Evolutionary conservation across 2,888 invertebrate species (phyloP).

Genomic region (Lissocephala sabroskyi): DNA sequence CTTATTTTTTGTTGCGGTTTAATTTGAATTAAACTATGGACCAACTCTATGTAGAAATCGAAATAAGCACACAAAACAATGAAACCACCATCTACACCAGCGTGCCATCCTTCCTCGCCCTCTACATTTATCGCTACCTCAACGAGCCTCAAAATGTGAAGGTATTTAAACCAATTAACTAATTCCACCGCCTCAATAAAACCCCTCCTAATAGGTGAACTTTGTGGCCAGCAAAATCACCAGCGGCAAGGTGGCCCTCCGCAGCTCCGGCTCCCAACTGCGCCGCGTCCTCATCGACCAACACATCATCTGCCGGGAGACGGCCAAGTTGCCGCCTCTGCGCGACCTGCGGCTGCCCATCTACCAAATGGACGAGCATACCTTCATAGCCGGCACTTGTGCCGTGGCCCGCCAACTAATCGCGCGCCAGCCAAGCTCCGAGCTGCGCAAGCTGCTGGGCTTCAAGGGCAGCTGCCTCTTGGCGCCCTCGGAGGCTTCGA

Average conservation of each 20-base stretch:
- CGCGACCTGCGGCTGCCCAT: constrained; percentile 76
- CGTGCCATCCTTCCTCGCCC: constrained; percentile 78
- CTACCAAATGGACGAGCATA: constrained; percentile 73
- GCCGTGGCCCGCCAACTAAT: constrained; percentile 80
- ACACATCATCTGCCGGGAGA: constrained; percentile 61
- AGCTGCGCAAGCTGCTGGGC: constrained; percentile 76
- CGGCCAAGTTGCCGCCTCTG: constrained; percentile 56
- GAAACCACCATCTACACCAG: constrained; percentile 72
- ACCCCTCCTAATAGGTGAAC: constrained; percentile 74
- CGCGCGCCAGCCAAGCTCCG: constrained; percentile 66
- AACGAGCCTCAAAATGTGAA: constrained; percentile 72
- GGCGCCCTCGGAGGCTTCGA: constrained; percentile 87
- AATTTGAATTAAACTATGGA: constrained; percentile 58
- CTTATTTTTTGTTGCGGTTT: constrained; percentile 16
- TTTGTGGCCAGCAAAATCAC: constrained; percentile 51
- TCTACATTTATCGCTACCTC: constrained; percentile 78
- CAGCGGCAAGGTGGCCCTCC: constrained; percentile 48
- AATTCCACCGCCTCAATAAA: no score
- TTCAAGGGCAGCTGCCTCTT: constrained; percentile 86
- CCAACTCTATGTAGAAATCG: constrained; percentile 69
- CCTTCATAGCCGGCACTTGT: constrained; percentile 84
- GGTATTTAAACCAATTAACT: no score
- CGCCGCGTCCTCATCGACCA: constrained; percentile 62
- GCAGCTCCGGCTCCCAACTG: constrained; percentile 54
- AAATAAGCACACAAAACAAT: constrained; percentile 54